Evolutionary conservation across 2,888 invertebrate genomes (phyloP).

Genomic region (Allacma fusca): DNA sequence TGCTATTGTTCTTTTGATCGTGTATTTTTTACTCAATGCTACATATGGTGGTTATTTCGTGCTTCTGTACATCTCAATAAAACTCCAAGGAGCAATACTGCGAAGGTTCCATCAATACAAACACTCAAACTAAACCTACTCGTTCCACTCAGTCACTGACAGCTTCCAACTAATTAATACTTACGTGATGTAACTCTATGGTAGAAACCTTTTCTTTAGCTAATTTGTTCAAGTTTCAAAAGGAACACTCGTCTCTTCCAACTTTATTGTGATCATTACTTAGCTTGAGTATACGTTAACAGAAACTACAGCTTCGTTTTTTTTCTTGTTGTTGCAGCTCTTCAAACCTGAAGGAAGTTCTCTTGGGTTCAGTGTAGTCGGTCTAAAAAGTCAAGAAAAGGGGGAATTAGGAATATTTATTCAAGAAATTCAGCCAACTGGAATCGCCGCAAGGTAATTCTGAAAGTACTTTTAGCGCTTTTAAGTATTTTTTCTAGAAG

Average conservation of each 20-base stretch:
- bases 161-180: too few species aligned
- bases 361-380: slow-evolving; percentile 77
- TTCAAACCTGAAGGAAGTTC: slow-evolving; percentile 73
- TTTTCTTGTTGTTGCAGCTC: slow-evolving; percentile 64
- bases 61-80: neutral
- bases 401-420: slow-evolving; percentile 75
- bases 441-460: slow-evolving; percentile 72
- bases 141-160: too few species aligned
- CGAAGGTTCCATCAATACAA: neutral
- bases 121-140: too few species aligned
- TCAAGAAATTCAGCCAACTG: slow-evolving; percentile 72
- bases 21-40: neutral
- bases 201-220: too few species aligned
- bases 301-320: too few species aligned
- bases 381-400: slow-evolving; percentile 70
- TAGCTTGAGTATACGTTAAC: too few species aligned
- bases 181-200: too few species aligned
- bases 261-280: too few species aligned
- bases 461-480: neutral
- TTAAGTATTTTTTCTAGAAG: neutral
- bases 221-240: too few species aligned
- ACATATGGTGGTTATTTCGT: neutral
- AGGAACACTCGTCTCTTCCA: too few species aligned
- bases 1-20: neutral
- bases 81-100: neutral